phyloP scores from a whole-genome alignment of 64 coral and sea anemone species.

The Astreopora myriophthalma region DNA sequence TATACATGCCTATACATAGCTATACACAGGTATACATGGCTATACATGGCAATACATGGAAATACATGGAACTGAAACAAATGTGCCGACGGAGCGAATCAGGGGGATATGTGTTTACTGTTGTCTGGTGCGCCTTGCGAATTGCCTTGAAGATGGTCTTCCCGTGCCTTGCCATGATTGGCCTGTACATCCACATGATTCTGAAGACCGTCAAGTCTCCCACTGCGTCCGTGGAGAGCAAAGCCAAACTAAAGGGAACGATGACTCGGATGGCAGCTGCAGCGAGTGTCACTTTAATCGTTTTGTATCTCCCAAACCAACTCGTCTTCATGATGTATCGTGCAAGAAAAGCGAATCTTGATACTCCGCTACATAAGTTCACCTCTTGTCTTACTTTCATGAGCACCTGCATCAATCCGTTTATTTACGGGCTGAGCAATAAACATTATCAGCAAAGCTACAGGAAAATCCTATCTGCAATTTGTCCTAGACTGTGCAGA shows the following conservation, averaged over 20 bases:
- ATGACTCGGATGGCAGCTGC: conserved; percentile 38
- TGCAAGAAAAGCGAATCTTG: background rate
- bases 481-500: background rate
- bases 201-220: background rate
- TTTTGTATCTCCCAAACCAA: background rate
- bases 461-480: background rate
- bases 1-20: no score
- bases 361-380: background rate
- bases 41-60: no score
- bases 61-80: no score
- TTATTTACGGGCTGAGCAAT: conserved; percentile 52
- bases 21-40: no score
- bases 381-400: background rate
- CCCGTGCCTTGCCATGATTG: conserved; percentile 10
- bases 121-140: background rate
- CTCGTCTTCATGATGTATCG: background rate
- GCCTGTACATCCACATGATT: conserved; percentile 44
- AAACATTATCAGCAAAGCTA: conserved; percentile 49
- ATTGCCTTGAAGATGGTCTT: background rate
- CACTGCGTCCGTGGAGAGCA: background rate
- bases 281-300: background rate
- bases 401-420: background rate
- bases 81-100: no score
- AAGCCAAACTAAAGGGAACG: background rate
- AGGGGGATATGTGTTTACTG: background rate